Conservation (phyloP, 30 jellyfish, hydroid and myxozoan genomes). For the Aurelia sp. region DNA sequence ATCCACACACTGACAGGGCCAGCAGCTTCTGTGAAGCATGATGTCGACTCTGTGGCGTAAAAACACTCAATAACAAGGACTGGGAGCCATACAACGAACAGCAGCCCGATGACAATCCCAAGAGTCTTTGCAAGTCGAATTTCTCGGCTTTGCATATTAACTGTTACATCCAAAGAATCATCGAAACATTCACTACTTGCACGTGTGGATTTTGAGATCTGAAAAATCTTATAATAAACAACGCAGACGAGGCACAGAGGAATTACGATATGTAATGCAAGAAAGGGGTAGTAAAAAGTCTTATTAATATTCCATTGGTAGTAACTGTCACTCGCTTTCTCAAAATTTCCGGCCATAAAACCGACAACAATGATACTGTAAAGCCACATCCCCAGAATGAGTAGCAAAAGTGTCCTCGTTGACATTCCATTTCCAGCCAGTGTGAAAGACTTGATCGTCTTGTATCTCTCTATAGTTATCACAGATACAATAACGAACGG, state of each 20-base stretch:
- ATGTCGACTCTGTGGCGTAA: conserved; percentile 56
- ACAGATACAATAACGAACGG: conserved; percentile 74
- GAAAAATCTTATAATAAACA: conserved; percentile 37
- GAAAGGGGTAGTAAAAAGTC: conserved; percentile 66
- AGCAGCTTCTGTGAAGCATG: conserved; percentile 65
- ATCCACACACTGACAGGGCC: conserved; percentile 89
- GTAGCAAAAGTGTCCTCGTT: neutral
- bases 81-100: conserved; percentile 80
- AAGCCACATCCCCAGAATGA: conserved; percentile 40
- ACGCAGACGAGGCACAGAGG: conserved; percentile 43
- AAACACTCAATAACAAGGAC: conserved; percentile 76
- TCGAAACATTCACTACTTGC: neutral
- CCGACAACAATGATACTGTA: conserved; percentile 58
- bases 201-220: conserved; percentile 11
- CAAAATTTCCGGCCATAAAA: conserved; percentile 53
- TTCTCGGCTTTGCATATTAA: conserved; percentile 36
- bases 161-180: neutral
- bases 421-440: conserved; percentile 11
- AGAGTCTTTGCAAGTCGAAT: conserved; percentile 67
- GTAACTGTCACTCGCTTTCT: conserved; percentile 2
- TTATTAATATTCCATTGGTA: conserved; percentile 69
- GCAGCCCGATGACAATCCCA: conserved; percentile 65
- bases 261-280: conserved; percentile 57
- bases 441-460: conserved; percentile 26
- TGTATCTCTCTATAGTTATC: conserved; percentile 74